Conservation (phyloP, 2,797 vertebrate species). For the Labeo calbasu region DNA sequence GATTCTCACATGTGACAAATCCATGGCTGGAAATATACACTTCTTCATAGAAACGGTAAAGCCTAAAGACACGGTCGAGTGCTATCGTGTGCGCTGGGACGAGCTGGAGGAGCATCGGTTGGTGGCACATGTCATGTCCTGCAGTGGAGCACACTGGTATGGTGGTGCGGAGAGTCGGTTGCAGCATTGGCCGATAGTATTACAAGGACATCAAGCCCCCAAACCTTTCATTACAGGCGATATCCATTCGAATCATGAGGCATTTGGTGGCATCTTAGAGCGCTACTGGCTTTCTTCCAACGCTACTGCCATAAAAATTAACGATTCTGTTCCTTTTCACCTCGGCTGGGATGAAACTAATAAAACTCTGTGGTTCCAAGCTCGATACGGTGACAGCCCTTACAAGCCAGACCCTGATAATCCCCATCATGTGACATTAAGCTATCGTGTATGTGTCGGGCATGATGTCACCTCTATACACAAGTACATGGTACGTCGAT, state of each 20-base stretch:
- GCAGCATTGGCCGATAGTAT: conserved; percentile 91
- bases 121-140: conserved; percentile 92
- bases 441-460: conserved; percentile 93
- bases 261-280: conserved; percentile 91
- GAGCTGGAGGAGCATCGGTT: conserved; percentile 76
- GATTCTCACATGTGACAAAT: conserved; percentile 84
- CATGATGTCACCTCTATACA: conserved; percentile 92
- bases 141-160: conserved; percentile 90
- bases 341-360: conserved; percentile 90
- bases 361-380: conserved; percentile 85
- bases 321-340: conserved; percentile 93
- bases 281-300: conserved; percentile 96
- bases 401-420: conserved; percentile 81
- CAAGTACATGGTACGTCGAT: conserved; percentile 96
- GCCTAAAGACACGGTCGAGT: conserved; percentile 90
- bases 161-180: conserved; percentile 89
- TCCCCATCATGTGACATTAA: conserved; percentile 83
- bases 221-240: conserved; percentile 92
- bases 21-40: conserved; percentile 82
- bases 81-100: conserved; percentile 95
- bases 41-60: conserved; percentile 93
- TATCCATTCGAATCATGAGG: conserved; percentile 82
- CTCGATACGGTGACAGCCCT: conserved; percentile 86
- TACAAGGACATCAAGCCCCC: conserved; percentile 85
- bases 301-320: conserved; percentile 89